Base-by-base conservation (phyloP, 2,888 invertebrate genomes). In the Melikaiella ostensackeni region DNA sequence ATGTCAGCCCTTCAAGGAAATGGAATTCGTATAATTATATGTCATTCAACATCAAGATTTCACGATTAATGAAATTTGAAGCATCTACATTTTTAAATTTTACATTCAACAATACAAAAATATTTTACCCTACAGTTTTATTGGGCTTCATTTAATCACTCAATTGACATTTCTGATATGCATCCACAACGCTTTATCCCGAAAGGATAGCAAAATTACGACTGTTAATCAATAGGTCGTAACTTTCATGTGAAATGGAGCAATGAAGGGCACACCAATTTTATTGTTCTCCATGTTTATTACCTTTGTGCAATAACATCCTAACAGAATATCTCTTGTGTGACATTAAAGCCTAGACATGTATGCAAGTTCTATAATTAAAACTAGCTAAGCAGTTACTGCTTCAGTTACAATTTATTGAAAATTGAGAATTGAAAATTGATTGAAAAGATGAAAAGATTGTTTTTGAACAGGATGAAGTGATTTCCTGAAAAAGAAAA, bases 261-360 rank as follows among this genome's bases (percentile, higher is more conserved):
- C 24, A 38, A 21, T 21, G 5, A 63, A 33, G 33, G 33, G 19
- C 30, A 19, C 19, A 63, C 35, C 21, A n/a, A 38, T 27, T 64
- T 64, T 42, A 64, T 42, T 38, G 16, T 38, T 38, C 5, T 64
- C 38, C 16, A 38, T 7, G 16, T 38, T 24, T 24, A 27, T 64
- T 24, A 13, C 64, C 16, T 27, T 42, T 64, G 24, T 24, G 64
- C 24, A 64, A 35, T 64, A 64, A 64, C 24, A 38, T 64, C 38
- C 38, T 38, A 16, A 38, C 38, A 64, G 38, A 64, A 64, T 64
- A 21, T 64, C 24, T 38, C 63, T 64, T 38, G 38, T 64, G 63
- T 64, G 13, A 24, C 24, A 38, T 38, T 38, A 64, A 64, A 64
- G n/a, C n/a, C 9, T 35, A 2, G 2, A 11, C 2, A 11, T 2